These are phyloP conservation scores for Rhinogobio ventralis DNA, from an alignment of 2,797 vertebrate species.

Conservation along the genomic window DNA sequence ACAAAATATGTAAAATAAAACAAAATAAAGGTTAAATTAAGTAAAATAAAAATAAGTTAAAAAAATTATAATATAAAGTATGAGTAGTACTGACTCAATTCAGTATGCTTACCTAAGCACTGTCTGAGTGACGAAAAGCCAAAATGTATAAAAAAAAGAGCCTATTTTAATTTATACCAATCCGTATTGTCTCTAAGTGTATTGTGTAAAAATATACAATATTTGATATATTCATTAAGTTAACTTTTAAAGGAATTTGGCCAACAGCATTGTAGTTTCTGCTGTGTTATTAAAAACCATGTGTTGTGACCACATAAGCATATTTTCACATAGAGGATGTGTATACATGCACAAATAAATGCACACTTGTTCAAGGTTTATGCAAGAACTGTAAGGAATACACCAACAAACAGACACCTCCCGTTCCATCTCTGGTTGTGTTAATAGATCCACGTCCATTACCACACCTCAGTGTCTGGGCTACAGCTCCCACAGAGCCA, in stretches of 20 bases:
- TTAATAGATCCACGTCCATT: slow-evolving; percentile 51
- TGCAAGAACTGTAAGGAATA: background rate
- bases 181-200: too few species aligned
- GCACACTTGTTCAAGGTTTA: background rate
- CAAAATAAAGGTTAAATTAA: background rate
- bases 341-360: background rate
- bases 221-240: background rate
- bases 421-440: slow-evolving; percentile 26
- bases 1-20: too few species aligned
- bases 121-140: background rate
- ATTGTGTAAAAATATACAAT: background rate
- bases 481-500: slow-evolving; percentile 51
- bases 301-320: background rate
- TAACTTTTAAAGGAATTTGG: background rate
- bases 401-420: slow-evolving; percentile 14
- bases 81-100: too few species aligned
- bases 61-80: background rate
- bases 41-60: background rate
- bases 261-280: background rate
- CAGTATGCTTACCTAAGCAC: background rate
- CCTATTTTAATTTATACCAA: background rate
- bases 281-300: background rate
- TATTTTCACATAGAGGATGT: background rate
- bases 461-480: slow-evolving; percentile 44
- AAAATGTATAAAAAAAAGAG: background rate